Conservation (phyloP, 2,888 invertebrate genomes). For the Spodoptera picta region DNA sequence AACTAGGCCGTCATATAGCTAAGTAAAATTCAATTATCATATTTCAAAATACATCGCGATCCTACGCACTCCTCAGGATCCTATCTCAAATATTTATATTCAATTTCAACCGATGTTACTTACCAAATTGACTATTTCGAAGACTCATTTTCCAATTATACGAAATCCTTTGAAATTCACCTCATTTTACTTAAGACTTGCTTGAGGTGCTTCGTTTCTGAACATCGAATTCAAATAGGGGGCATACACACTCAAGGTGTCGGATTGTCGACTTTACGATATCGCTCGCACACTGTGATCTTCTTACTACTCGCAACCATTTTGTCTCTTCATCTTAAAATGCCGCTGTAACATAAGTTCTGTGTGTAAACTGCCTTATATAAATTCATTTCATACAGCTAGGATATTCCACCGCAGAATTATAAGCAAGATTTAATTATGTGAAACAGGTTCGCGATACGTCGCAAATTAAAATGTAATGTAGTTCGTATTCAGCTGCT, state of each 20-base stretch:
- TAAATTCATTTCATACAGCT: conserved; percentile 7
- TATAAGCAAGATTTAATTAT: conserved; percentile 18
- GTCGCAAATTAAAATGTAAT: conserved; percentile 1
- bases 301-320: no score
- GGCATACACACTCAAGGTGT: no score
- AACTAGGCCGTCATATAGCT: not conserved
- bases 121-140: conserved; percentile 19
- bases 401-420: conserved; percentile 6
- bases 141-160: conserved; percentile 39
- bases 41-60: conserved; percentile 5
- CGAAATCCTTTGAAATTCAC: conserved; percentile 39
- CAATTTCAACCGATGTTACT: conserved; percentile 17
- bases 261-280: no score
- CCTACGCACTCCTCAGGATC: not conserved
- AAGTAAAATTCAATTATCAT: conserved; percentile 1
- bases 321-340: no score
- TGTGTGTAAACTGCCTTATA: not conserved
- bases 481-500: not conserved
- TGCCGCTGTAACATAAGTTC: no score
- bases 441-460: not conserved
- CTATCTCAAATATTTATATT: conserved; percentile 20
- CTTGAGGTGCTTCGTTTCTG: conserved; percentile 18
- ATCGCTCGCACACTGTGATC: no score
- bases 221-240: conserved; percentile 6
- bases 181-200: conserved; percentile 31